These are phyloP conservation scores for Glareola pratincola DNA, from an alignment of 2,113 vertebrate species.

Conservation along the genomic window DNA sequence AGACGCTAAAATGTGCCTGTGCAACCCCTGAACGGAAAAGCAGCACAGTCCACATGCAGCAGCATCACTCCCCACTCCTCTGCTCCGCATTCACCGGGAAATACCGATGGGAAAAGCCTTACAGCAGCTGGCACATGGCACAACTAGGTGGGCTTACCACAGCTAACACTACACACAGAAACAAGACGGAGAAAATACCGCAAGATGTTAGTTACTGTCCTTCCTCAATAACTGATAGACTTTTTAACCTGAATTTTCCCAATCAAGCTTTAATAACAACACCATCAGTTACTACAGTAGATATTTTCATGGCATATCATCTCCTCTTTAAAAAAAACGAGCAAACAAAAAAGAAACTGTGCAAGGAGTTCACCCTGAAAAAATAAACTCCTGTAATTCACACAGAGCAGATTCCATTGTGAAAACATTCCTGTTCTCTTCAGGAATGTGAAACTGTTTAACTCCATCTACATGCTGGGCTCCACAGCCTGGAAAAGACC, in stretches of 20 bases:
- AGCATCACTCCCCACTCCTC: fast-evolving
- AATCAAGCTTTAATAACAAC: background rate
- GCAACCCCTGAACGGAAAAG: background rate
- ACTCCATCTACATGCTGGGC: background rate
- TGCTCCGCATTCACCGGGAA: background rate
- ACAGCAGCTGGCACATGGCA: background rate
- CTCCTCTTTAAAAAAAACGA: conserved; percentile 36
- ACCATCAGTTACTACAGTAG: background rate
- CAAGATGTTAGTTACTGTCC: background rate
- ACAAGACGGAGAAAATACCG: background rate
- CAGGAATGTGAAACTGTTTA: conserved; percentile 44
- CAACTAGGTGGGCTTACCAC: background rate
- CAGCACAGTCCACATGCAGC: background rate
- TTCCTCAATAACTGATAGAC: background rate
- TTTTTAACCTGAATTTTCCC: background rate
- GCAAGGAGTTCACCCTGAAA: conserved; percentile 13
- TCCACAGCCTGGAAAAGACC: background rate
- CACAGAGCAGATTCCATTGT: conserved; percentile 38
- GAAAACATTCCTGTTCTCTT: conserved; percentile 51
- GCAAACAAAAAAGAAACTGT: background rate
- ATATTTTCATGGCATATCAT: conserved; percentile 13
- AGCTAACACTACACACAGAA: background rate
- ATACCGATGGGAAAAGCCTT: background rate
- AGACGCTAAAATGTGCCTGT: background rate
- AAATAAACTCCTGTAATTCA: conserved; percentile 55